Conservation (phyloP, 2,113 vertebrate species). For the Piaya cayana region DNA sequence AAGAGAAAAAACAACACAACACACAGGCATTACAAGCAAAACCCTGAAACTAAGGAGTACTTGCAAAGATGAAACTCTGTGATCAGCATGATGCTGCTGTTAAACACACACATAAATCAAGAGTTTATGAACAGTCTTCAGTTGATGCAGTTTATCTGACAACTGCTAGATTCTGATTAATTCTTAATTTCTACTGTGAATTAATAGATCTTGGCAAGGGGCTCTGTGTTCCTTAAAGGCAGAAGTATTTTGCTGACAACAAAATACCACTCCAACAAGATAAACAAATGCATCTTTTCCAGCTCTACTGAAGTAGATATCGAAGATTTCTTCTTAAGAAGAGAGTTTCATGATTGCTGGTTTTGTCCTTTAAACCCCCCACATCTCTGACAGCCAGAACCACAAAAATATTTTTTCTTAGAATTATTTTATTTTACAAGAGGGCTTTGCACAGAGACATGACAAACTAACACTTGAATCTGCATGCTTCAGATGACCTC, state of each 20-base stretch:
- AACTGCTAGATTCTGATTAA: neutral
- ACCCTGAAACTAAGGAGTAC: neutral
- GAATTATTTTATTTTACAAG: constrained; percentile 38
- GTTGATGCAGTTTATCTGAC: neutral
- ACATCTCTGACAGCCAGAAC: neutral
- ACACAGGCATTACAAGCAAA: neutral
- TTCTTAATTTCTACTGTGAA: neutral
- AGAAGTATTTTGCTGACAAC: neutral
- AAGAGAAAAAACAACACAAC: neutral
- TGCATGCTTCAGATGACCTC: constrained; percentile 31
- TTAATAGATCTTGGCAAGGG: neutral
- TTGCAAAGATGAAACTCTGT: neutral
- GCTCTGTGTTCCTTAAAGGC: neutral
- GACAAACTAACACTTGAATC: constrained; percentile 3
- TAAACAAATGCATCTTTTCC: neutral
- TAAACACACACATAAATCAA: neutral
- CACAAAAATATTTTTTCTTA: constrained; percentile 28
- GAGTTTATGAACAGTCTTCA: neutral
- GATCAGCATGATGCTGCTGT: neutral
- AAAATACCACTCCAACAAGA: neutral
- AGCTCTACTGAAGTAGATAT: neutral
- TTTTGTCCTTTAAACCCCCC: neutral
- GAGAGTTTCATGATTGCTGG: neutral
- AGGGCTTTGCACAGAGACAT: neutral
- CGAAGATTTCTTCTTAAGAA: neutral